phyloP scores from a whole-genome alignment of 2,113 vertebrate species.

The Antennarius striatus region DNA sequence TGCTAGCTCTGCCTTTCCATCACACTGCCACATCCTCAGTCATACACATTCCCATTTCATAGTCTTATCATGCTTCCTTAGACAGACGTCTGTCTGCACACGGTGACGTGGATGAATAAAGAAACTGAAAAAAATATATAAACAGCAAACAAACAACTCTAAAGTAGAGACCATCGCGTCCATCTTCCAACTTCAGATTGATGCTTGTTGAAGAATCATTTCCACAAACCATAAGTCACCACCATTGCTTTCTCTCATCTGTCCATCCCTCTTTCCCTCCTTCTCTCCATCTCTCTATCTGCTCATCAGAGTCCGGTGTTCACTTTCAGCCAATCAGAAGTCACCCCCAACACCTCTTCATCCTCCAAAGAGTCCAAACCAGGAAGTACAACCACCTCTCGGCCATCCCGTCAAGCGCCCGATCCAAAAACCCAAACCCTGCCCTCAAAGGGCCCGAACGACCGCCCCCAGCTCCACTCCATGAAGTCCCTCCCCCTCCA shows the following conservation, averaged over 20 bases:
- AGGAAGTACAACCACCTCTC: constrained; percentile 70
- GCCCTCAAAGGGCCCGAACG: constrained; percentile 83
- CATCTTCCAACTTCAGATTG: constrained; percentile 6
- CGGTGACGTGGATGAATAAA: background rate
- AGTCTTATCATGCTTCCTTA: constrained; percentile 10
- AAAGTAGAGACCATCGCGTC: background rate
- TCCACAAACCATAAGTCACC: constrained; percentile 76
- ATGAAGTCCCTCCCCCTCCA: constrained; percentile 87
- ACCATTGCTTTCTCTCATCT: constrained; percentile 73
- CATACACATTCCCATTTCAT: constrained; percentile 53
- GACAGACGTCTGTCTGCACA: constrained; percentile 1
- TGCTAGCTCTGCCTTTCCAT: constrained; percentile 26
- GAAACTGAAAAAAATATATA: background rate
- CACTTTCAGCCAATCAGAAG: constrained; percentile 87
- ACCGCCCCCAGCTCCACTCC: constrained; percentile 84
- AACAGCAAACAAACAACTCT: too few relatives aligned
- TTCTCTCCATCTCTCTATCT: constrained; percentile 60
- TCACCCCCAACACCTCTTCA: constrained; percentile 70
- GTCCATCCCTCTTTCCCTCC: constrained; percentile 62
- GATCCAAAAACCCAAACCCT: constrained; percentile 91
- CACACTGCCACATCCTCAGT: constrained; percentile 57
- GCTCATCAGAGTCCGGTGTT: constrained; percentile 89
- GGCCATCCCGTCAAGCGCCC: constrained; percentile 74
- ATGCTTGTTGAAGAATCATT: constrained; percentile 26
- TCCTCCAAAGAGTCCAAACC: constrained; percentile 80